Evolutionary conservation across 2,113 vertebrate genomes (phyloP).

Genomic region (Gasterosteus aculeatus): DNA sequence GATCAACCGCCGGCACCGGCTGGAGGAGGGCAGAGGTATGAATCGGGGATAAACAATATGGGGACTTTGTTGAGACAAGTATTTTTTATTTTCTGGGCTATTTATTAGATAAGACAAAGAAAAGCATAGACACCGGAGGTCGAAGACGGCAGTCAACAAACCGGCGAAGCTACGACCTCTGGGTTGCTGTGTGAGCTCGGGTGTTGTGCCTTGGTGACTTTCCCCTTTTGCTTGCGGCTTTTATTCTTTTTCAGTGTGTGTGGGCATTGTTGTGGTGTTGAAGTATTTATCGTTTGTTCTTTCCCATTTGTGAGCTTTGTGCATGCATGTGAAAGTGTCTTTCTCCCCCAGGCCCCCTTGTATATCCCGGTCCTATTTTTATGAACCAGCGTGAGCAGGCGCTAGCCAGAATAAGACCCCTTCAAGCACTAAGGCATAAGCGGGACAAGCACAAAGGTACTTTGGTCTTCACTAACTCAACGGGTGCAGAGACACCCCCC

Average conservation of each 20-base stretch:
- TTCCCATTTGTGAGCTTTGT: constrained; percentile 92
- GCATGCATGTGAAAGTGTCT: constrained; percentile 99
- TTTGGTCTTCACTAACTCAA: constrained; percentile 90
- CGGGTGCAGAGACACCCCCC: constrained; percentile 81
- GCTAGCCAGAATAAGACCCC: constrained; percentile 99
- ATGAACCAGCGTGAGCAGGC: constrained; percentile 99
- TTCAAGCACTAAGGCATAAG: constrained; percentile 98
- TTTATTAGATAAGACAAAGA: background rate
- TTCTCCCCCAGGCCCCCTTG: constrained; percentile 99
- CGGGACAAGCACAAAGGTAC: constrained; percentile 99
- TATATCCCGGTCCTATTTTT: constrained; percentile 98
- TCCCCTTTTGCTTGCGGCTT: constrained; percentile 66
- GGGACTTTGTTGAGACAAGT: background rate
- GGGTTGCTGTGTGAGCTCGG: constrained; percentile 53
- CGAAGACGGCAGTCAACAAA: constrained; percentile 6
- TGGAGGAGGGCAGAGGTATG: constrained; percentile 97
- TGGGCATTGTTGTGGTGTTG: constrained; percentile 75
- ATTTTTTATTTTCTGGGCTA: background rate
- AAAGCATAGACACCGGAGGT: constrained; percentile 3
- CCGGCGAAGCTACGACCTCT: constrained; percentile 2
- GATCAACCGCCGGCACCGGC: constrained; percentile 91
- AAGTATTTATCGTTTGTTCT: constrained; percentile 82
- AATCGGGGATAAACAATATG: constrained; percentile 7
- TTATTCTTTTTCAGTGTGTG: constrained; percentile 63
- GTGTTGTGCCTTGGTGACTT: constrained; percentile 69